These are phyloP conservation scores for Siniperca scherzeri DNA, from an alignment of 2,797 vertebrate genomes.

Conservation along the genomic window DNA sequence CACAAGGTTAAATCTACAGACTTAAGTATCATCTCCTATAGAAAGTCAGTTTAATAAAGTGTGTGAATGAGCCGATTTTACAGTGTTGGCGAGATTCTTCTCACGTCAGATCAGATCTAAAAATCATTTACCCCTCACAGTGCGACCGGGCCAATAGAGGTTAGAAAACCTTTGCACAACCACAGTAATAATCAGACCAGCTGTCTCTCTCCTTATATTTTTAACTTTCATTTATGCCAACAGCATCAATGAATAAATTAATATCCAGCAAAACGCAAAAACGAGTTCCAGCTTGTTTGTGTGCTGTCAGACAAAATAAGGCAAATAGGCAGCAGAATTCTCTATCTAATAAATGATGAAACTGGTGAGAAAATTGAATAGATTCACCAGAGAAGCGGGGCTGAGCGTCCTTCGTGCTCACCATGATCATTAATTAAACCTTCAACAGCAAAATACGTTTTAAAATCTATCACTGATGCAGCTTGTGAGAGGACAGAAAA, in stretches of 20 bases:
- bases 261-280: background rate
- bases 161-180: background rate
- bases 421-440: background rate
- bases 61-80: background rate
- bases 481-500: background rate
- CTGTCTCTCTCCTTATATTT: background rate
- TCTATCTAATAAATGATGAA: background rate
- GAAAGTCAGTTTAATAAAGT: too few species aligned
- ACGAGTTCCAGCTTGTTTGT: background rate
- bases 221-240: background rate
- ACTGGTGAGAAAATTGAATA: background rate
- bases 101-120: background rate
- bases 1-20: background rate
- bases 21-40: too few species aligned
- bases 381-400: background rate
- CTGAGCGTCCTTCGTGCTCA: background rate
- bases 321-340: background rate
- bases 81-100: background rate
- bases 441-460: background rate
- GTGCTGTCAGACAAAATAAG: background rate
- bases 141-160: background rate
- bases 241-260: background rate
- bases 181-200: background rate
- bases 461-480: background rate
- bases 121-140: background rate